Evolutionary conservation across 2,888 invertebrate genomes (phyloP).

Genomic region (Colletes collaris): DNA sequence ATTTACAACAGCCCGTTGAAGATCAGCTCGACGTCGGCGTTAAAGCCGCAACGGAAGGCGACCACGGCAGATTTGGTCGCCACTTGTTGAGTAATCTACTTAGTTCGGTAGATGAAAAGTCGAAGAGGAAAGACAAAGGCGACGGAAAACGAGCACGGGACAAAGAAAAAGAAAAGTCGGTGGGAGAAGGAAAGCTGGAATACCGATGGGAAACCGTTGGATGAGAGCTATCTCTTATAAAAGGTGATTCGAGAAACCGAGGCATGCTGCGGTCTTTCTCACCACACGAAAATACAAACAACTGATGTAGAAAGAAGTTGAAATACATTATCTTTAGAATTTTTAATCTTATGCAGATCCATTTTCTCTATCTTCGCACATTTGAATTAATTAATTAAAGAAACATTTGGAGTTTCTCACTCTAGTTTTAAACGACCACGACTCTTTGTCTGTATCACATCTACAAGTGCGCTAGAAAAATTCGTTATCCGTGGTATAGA

Average conservation of each 20-base stretch:
- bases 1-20: constrained; percentile 33
- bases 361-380: too few species aligned
- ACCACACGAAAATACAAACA: too few species aligned
- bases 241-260: too few species aligned
- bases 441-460: neutral
- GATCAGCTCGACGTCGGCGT: constrained; percentile 60
- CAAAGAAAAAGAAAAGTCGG: constrained; percentile 3
- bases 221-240: constrained; percentile 34
- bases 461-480: neutral
- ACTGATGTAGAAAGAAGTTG: too few species aligned
- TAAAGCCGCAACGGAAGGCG: constrained; percentile 74
- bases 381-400: too few species aligned
- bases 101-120: constrained; percentile 77
- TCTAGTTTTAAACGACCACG: too few species aligned
- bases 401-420: too few species aligned
- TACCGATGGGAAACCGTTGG: constrained; percentile 37
- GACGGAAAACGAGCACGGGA: neutral
- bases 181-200: constrained; percentile 9
- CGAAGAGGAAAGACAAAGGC: constrained; percentile 41
- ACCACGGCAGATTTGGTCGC: constrained; percentile 78
- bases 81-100: constrained; percentile 83
- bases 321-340: too few species aligned
- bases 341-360: too few species aligned
- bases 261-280: too few species aligned
- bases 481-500: neutral